phyloP scores from a whole-genome alignment of 1,140 invertebrate genomes.

The Sinella curviseta region DNA sequence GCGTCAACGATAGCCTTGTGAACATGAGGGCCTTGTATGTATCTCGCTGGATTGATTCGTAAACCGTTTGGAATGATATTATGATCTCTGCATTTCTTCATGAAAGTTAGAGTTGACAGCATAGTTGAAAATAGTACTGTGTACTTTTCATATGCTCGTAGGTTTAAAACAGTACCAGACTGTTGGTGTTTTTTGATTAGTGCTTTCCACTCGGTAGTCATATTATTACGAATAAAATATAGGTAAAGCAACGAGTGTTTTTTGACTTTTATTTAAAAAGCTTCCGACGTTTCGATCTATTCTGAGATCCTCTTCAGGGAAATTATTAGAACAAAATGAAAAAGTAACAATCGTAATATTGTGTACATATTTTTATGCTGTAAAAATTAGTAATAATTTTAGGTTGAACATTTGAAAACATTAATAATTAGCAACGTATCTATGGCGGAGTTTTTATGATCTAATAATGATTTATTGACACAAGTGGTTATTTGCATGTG shows the following conservation, averaged over 20 bases:
- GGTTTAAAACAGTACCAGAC: background rate
- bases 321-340: background rate
- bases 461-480: no score
- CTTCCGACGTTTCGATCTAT: background rate
- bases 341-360: no score
- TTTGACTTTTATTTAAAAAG: background rate
- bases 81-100: background rate
- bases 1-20: background rate
- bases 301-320: background rate
- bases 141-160: background rate
- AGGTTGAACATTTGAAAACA: no score
- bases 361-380: no score
- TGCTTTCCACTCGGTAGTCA: background rate
- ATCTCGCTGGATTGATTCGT: background rate
- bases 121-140: background rate
- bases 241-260: background rate
- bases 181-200: background rate
- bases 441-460: no score
- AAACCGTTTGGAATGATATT: background rate
- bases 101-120: background rate
- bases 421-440: no score
- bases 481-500: no score
- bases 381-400: no score
- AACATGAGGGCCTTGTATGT: background rate
- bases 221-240: background rate